These are phyloP conservation scores for Spinus olivaceus DNA, from an alignment of 2,797 vertebrate species.

Conservation along the genomic window DNA sequence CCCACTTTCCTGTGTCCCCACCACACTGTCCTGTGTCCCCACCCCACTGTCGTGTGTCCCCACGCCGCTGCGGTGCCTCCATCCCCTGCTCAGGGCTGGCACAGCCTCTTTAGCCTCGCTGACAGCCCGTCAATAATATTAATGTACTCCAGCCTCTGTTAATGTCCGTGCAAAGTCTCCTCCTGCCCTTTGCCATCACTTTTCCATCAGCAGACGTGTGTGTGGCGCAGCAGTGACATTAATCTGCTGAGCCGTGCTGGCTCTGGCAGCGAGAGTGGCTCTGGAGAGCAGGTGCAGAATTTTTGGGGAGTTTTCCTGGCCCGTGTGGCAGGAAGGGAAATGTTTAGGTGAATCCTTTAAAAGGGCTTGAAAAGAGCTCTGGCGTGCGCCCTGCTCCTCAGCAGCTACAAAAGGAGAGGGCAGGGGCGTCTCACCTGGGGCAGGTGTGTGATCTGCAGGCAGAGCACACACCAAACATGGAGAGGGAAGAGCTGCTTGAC, in stretches of 20 bases:
- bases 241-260: neutral
- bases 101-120: neutral
- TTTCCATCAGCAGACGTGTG: rapidly evolving
- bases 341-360: neutral
- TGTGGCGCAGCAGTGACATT: rapidly evolving
- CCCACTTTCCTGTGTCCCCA: too few relatives aligned
- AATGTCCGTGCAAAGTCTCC: neutral
- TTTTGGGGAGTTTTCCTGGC: neutral
- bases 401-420: neutral
- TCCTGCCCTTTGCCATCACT: neutral
- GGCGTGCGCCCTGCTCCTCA: neutral
- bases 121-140: neutral
- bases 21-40: neutral
- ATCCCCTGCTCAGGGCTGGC: neutral
- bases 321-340: rapidly evolving
- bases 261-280: rapidly evolving
- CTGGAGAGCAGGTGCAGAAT: neutral
- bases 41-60: rapidly evolving
- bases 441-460: neutral
- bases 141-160: neutral
- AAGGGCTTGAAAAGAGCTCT: rapidly evolving
- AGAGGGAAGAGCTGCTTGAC: constrained; percentile 7
- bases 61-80: rapidly evolving
- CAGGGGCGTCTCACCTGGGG: neutral
- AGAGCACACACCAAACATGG: neutral